A percentile compares a stretch with the other conserved stretches of the same genome.
Conservation (phyloP, 1,140 invertebrate genomes). For the Chrysomallon squamiferum region DNA sequence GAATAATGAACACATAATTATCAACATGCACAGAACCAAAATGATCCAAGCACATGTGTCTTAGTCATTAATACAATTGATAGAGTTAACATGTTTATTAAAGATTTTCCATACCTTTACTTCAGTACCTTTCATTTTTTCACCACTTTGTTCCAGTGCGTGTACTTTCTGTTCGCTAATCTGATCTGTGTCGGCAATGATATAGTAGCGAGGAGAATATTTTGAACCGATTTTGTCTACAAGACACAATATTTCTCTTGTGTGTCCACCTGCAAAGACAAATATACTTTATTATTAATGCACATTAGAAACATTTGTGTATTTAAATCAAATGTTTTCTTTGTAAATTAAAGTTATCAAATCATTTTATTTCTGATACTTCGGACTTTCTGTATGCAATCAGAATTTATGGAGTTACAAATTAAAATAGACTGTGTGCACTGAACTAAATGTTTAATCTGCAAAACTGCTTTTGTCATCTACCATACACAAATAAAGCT, state of each 20-base stretch:
- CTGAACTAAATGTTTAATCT: too few relatives aligned
- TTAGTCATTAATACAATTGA: too few relatives aligned
- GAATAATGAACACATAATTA: too few relatives aligned
- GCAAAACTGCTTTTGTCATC: too few relatives aligned
- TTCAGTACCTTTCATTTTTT: neutral
- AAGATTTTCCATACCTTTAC: neutral
- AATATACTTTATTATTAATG: neutral
- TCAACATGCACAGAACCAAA: too few relatives aligned
- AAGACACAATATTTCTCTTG: constrained; percentile 41
- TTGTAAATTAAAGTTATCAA: neutral
- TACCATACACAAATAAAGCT: too few relatives aligned
- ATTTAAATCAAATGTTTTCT: neutral
- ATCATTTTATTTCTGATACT: neutral
- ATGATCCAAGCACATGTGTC: too few relatives aligned
- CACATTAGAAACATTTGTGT: neutral
- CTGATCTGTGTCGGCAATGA: constrained; percentile 80
- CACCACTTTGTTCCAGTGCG: constrained; percentile 61
- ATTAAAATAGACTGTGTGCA: too few relatives aligned
- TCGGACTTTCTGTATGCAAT: neutral
- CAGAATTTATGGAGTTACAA: too few relatives aligned
- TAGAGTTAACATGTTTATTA: too few relatives aligned
- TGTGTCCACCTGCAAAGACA: constrained; percentile 43
- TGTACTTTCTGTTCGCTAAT: constrained; percentile 76
- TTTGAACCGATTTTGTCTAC: constrained; percentile 45
- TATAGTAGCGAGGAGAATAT: constrained; percentile 77